These are phyloP conservation scores for Reticulitermes lucifugus DNA, from an alignment of 2,888 invertebrate genomes.

Conservation along the genomic window DNA sequence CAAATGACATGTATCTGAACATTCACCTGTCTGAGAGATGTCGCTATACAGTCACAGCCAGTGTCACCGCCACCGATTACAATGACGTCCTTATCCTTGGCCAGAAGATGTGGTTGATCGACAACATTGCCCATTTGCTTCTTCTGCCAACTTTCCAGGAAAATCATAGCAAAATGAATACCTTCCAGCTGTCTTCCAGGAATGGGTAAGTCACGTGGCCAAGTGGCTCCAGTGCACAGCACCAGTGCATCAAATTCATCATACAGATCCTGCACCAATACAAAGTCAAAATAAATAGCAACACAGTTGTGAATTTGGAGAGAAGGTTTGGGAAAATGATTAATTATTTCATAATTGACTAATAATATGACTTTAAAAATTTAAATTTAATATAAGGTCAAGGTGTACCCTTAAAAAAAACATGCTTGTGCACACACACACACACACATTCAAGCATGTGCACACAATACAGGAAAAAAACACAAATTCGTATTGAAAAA, in stretches of 20 bases:
- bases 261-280: slow-evolving; percentile 58
- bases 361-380: no score
- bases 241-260: slow-evolving; percentile 86
- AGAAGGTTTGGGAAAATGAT: no score
- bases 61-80: slow-evolving; percentile 84
- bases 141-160: slow-evolving; percentile 97
- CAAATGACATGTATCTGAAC: no score
- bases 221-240: slow-evolving; percentile 94
- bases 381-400: no score
- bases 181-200: slow-evolving; percentile 90
- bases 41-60: slow-evolving; percentile 98
- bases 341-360: no score
- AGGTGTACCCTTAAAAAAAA: no score
- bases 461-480: no score
- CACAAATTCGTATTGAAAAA: no score
- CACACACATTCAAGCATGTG: no score
- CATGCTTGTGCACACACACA: no score
- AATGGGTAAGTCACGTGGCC: slow-evolving; percentile 92
- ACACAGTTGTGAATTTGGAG: no score
- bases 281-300: not conserved
- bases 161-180: slow-evolving; percentile 98
- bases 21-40: slow-evolving; percentile 82
- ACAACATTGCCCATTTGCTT: slow-evolving; percentile 80
- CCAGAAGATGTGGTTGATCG: slow-evolving; percentile 73
- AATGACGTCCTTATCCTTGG: slow-evolving; percentile 94